Evolutionary conservation across 2,797 vertebrate genomes (phyloP).

Genomic region (Pampus argenteus): DNA sequence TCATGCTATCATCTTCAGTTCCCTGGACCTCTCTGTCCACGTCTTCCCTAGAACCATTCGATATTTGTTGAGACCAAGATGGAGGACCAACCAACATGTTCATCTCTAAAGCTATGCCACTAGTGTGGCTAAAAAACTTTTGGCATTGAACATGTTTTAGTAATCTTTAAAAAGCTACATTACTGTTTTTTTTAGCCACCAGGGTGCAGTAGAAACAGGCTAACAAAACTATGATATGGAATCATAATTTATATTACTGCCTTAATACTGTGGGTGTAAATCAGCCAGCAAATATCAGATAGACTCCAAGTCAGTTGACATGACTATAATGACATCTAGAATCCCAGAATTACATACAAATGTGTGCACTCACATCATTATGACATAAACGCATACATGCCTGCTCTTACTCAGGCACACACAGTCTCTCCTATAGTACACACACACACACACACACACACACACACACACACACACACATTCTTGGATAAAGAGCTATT

Average conservation of each 20-base stretch:
- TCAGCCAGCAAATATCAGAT: neutral
- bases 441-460: constrained; percentile 46
- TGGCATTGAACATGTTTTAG: neutral
- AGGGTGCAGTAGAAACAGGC: neutral
- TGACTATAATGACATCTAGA: neutral
- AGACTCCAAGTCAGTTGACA: no score
- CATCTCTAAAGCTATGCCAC: no score
- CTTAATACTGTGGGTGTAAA: neutral
- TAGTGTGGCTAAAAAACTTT: neutral
- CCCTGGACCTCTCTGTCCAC: neutral
- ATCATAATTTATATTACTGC: neutral
- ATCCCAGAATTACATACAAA: neutral
- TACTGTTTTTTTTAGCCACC: neutral
- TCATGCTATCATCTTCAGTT: constrained; percentile 10
- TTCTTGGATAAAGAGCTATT: constrained; percentile 73
- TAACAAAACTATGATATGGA: no score
- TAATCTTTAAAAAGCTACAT: neutral
- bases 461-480: constrained; percentile 56
- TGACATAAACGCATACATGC: constrained; percentile 33
- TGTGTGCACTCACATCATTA: constrained; percentile 12
- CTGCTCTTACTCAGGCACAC: constrained; percentile 37
- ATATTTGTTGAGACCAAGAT: neutral
- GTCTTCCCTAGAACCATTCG: neutral
- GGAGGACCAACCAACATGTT: neutral
- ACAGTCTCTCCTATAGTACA: constrained; percentile 17